Evolutionary conservation across 1,140 invertebrate genomes (phyloP), one percentile per base, ranked within the genome.

Genomic region (Tenebrio molitor): DNA sequence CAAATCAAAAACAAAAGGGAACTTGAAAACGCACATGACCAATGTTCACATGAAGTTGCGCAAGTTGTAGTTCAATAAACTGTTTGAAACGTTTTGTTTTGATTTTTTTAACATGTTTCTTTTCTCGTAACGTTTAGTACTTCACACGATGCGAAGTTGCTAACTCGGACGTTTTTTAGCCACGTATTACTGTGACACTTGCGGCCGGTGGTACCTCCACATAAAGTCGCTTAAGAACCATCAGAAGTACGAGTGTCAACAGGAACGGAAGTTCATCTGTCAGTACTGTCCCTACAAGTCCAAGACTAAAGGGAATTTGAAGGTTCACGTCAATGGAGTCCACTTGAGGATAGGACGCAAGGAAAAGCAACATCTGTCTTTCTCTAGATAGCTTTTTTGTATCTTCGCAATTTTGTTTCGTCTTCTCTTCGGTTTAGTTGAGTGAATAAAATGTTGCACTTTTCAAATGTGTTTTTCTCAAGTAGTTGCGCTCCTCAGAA

Each of bases 211-310:
- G 10, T 76, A 71, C 50, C 58, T 42, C 8, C 69, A 76, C 23
- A 65, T 65, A 53, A 41, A 42, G 15, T 69, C 67, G 19, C 44
- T 76, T 10, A 21, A 72, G 17, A 46, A 67, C 10, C 75, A 76
- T 15, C 23, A 58, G 25, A 70, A 33, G 10, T 58, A 93, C 71
- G 93, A 95, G 82, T 95, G 93, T 83, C 92, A 92, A 8, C 93
- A 94, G 79, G 89, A 91, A 64, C 91, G 91, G 1, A 88, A 89
- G 29, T 93, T 94, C 83, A 89, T 91, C 23, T 94, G 93, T 75
- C 91, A 91, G 0, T 89, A 92, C 58, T 78, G 77, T 29, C n/a
- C 71, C 0, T 65, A 76, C 12, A 25, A 21, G 17, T 29, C 42
- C 1, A 72, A 72, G 17, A 10, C 23, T 0, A 72, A 67, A 53